Evolutionary conservation across 2,113 vertebrate species (phyloP).

Genomic region (Sturnira hondurensis): DNA sequence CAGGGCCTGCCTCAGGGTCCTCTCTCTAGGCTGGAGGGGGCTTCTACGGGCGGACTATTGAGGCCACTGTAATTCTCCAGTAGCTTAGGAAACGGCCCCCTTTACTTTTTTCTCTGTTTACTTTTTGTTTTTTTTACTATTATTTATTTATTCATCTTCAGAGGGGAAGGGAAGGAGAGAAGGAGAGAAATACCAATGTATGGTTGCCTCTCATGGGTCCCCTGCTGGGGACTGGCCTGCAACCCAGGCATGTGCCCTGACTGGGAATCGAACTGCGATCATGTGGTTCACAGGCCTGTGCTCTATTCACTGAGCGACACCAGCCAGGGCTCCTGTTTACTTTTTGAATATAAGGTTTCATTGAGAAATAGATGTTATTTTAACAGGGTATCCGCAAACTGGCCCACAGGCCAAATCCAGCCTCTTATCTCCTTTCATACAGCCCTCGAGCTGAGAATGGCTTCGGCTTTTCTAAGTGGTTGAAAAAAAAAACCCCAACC

Average conservation of each 20-base stretch:
- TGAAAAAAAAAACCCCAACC: neutral
- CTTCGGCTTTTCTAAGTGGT: neutral
- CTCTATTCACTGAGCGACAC: too few species aligned
- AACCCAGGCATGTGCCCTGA: too few species aligned
- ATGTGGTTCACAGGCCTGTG: too few species aligned
- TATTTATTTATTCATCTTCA: too few species aligned
- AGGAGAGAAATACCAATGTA: too few species aligned
- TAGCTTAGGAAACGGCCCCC: neutral
- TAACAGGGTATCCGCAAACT: neutral
- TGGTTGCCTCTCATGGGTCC: too few species aligned
- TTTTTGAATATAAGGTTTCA: neutral
- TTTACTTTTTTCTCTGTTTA: neutral
- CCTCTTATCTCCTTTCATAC: rapidly evolving
- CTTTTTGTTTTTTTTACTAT: too few species aligned
- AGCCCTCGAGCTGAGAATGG: neutral
- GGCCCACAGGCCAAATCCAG: neutral
- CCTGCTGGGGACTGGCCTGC: too few species aligned
- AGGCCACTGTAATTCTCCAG: neutral
- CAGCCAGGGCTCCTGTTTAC: too few species aligned
- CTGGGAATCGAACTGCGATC: too few species aligned
- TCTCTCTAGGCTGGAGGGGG: too few species aligned
- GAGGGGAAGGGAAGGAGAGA: too few species aligned
- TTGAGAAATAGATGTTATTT: neutral
- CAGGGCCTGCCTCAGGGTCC: neutral
- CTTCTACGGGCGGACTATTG: neutral